These are phyloP conservation scores for Tadarida brasiliensis DNA, from an alignment of 2,797 vertebrate species.

Conservation along the genomic window DNA sequence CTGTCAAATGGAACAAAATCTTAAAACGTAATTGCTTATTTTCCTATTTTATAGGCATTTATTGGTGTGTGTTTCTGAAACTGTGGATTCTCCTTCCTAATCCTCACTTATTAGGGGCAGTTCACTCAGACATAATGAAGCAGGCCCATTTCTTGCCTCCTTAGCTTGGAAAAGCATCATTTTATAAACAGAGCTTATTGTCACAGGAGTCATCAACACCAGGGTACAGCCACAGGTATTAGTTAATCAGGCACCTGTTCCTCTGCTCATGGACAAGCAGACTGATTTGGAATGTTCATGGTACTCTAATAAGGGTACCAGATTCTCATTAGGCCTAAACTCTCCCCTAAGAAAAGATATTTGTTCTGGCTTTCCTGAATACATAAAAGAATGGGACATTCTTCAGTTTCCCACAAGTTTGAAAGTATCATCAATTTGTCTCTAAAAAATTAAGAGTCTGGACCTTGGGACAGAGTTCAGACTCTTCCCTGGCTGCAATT, in stretches of 20 bases:
- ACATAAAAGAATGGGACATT: neutral
- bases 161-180: conserved; percentile 67
- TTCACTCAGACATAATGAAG: conserved; percentile 37
- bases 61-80: conserved; percentile 55
- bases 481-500: neutral
- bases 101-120: conserved; percentile 66
- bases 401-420: neutral
- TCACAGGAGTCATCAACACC: neutral
- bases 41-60: neutral
- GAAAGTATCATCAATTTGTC: neutral
- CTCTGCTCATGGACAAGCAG: conserved; percentile 27
- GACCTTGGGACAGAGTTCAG: neutral
- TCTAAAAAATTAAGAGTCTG: neutral
- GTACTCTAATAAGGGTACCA: neutral
- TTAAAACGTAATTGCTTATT: neutral
- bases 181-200: conserved; percentile 57
- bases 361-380: neutral
- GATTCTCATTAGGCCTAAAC: conserved; percentile 27
- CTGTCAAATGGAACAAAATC: neutral
- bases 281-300: conserved; percentile 42
- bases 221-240: conserved; percentile 60
- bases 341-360: neutral
- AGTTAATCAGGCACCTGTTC: conserved; percentile 74
- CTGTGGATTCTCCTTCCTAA: conserved; percentile 57
- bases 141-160: conserved; percentile 67